These are phyloP conservation scores for Chaetodon trifasciatus DNA, from an alignment of 2,797 vertebrate species.

Conservation along the genomic window DNA sequence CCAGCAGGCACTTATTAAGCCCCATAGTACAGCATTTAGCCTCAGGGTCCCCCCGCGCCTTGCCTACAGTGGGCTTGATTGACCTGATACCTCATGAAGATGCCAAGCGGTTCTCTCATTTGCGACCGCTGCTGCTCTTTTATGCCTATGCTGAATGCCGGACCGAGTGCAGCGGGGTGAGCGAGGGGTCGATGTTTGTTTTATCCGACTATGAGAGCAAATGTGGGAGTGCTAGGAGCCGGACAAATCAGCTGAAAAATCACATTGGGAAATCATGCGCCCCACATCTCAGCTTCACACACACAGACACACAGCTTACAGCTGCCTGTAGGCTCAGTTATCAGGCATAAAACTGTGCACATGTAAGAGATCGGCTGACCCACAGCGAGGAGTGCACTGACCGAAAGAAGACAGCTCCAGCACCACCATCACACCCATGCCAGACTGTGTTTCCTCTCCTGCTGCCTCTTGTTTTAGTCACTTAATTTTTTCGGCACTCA, in stretches of 20 bases:
- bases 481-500: background rate
- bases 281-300: slow-evolving; percentile 23
- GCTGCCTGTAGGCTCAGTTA: slow-evolving; percentile 22
- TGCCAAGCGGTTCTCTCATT: slow-evolving; percentile 42
- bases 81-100: slow-evolving; percentile 53
- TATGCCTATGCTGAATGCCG: slow-evolving; percentile 23
- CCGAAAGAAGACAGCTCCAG: slow-evolving; percentile 29
- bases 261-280: background rate
- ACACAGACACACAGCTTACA: slow-evolving; percentile 9
- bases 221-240: slow-evolving; percentile 12
- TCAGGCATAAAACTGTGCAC: slow-evolving; percentile 33
- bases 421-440: slow-evolving; percentile 14
- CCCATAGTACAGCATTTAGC: slow-evolving; percentile 44
- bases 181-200: slow-evolving; percentile 34
- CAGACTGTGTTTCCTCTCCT: slow-evolving; percentile 20
- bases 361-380: slow-evolving; percentile 34
- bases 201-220: slow-evolving; percentile 1
- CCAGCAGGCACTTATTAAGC: slow-evolving; percentile 55
- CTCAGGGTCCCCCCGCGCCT: slow-evolving; percentile 2
- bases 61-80: slow-evolving; percentile 51
- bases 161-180: background rate
- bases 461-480: background rate
- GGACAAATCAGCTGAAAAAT: slow-evolving; percentile 42
- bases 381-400: slow-evolving; percentile 34
- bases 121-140: slow-evolving; percentile 18